Conservation (phyloP, 2,113 vertebrate species). For the Aythya baeri region DNA sequence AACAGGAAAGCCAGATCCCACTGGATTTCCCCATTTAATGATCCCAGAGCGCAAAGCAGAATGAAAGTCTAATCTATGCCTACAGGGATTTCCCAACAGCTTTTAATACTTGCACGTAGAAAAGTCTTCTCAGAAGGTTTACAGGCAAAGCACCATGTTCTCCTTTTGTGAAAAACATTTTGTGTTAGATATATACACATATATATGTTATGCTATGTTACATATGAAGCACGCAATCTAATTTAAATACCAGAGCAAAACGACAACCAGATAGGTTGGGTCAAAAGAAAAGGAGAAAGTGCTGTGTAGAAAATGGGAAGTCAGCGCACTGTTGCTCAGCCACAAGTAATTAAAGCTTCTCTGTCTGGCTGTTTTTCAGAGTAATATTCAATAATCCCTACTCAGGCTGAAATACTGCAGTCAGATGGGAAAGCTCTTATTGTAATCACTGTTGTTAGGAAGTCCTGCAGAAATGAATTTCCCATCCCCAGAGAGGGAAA, state of each 20-base stretch:
- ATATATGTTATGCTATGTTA: neutral
- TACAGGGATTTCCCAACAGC: neutral
- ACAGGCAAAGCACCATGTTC: neutral
- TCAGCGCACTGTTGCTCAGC: neutral
- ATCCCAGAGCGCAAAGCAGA: neutral
- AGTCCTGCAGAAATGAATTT: neutral
- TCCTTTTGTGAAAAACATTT: neutral
- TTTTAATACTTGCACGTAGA: neutral
- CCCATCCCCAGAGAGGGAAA: neutral
- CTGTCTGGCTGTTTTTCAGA: neutral
- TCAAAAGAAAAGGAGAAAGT: neutral
- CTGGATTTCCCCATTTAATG: constrained; percentile 19
- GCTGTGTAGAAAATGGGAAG: neutral
- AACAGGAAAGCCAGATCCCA: constrained; percentile 19
- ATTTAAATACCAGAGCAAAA: neutral
- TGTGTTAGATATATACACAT: neutral
- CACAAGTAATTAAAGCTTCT: neutral
- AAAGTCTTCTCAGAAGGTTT: neutral
- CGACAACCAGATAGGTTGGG: neutral
- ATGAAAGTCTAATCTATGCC: neutral
- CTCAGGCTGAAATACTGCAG: neutral
- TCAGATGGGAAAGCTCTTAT: neutral
- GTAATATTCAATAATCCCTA: neutral
- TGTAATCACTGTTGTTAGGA: neutral
- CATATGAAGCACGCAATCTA: neutral